phyloP scores from a whole-genome alignment of 2,888 invertebrate genomes.

The Lycophotia porphyrea region DNA sequence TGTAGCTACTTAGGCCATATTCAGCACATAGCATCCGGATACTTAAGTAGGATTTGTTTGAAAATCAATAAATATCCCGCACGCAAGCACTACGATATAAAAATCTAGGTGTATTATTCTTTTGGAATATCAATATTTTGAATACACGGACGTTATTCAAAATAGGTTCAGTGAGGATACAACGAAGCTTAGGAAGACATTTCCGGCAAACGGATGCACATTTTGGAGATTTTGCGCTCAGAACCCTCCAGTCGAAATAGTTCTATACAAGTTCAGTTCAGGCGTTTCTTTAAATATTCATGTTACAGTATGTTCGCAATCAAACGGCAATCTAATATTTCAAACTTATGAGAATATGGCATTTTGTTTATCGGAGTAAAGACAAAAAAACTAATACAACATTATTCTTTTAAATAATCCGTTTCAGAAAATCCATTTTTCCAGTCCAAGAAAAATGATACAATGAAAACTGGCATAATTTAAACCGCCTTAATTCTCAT shows the following conservation, averaged over 20 bases:
- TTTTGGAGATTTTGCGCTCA: slow-evolving; percentile 86
- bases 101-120: slow-evolving; percentile 53
- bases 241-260: slow-evolving; percentile 78
- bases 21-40: neutral
- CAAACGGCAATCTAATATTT: slow-evolving; percentile 23
- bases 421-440: slow-evolving; percentile 2
- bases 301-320: slow-evolving; percentile 71
- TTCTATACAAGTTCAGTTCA: slow-evolving; percentile 77
- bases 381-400: neutral
- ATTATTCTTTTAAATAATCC: too few species aligned
- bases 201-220: slow-evolving; percentile 84
- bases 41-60: neutral
- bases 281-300: slow-evolving; percentile 79
- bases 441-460: slow-evolving; percentile 17
- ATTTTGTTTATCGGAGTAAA: neutral
- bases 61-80: slow-evolving; percentile 3
- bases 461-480: slow-evolving; percentile 33
- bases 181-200: slow-evolving; percentile 83
- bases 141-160: slow-evolving; percentile 78
- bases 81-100: slow-evolving; percentile 1
- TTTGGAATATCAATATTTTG: slow-evolving; percentile 67
- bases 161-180: slow-evolving; percentile 79
- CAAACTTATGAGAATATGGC: neutral
- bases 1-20: neutral
- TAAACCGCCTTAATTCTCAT: slow-evolving; percentile 40